These are phyloP conservation scores for Enteromius fasciolatus DNA, from an alignment of 2,797 vertebrate genomes.

Conservation along the genomic window DNA sequence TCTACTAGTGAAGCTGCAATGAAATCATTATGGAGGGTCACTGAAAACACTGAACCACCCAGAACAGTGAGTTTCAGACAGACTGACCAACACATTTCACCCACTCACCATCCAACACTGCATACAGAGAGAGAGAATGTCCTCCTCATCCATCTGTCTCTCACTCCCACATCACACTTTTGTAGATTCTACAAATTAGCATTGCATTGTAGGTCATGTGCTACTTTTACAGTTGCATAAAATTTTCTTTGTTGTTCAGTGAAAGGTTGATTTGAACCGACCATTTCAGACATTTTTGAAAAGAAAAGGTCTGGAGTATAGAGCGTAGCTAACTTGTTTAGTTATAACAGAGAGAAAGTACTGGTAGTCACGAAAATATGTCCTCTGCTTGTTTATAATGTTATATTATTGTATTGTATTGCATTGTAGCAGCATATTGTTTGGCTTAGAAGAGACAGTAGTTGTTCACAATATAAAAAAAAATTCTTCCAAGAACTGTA, in stretches of 20 bases:
- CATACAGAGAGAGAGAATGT: constrained; percentile 31
- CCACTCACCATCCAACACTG: constrained; percentile 53
- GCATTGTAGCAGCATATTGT: background rate
- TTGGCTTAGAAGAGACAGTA: background rate
- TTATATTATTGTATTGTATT: background rate
- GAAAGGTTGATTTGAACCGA: background rate
- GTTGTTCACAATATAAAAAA: background rate
- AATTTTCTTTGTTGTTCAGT: background rate
- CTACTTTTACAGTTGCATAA: constrained; percentile 31
- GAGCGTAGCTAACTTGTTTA: background rate
- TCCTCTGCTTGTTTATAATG: background rate
- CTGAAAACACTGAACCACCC: constrained; percentile 19
- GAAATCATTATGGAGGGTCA: background rate
- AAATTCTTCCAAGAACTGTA: background rate
- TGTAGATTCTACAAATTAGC: constrained; percentile 38
- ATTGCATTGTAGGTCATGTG: constrained; percentile 50
- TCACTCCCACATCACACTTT: constrained; percentile 37
- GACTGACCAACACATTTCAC: constrained; percentile 25
- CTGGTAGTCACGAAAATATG: background rate
- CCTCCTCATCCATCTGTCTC: constrained; percentile 51
- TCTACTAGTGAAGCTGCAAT: background rate
- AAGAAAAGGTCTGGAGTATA: background rate
- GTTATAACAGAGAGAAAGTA: background rate
- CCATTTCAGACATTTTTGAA: background rate
- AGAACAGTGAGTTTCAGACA: constrained; percentile 29